These are phyloP conservation scores for Sturnus vulgaris DNA, from an alignment of 2,113 vertebrate genomes.

Conservation along the genomic window DNA sequence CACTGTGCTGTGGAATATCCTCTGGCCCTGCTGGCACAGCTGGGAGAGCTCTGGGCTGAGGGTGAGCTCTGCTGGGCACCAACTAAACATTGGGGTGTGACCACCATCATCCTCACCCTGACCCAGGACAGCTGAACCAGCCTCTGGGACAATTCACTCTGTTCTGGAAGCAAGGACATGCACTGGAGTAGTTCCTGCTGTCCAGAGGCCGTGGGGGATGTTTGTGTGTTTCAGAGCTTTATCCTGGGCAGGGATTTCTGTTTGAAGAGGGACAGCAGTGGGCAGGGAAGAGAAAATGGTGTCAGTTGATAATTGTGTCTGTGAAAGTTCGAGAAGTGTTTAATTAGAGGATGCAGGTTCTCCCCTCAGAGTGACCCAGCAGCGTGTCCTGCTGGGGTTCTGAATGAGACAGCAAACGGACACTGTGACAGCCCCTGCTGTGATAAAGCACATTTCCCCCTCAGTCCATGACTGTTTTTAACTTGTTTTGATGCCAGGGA, in stretches of 20 bases:
- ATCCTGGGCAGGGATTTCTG: neutral
- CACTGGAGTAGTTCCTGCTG: neutral
- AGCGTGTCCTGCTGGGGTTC: fast-evolving
- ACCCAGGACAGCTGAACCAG: neutral
- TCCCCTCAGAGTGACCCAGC: neutral
- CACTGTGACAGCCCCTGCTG: neutral
- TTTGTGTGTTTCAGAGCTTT: neutral
- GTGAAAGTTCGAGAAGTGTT: neutral
- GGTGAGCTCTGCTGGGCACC: neutral
- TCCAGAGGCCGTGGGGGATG: fast-evolving
- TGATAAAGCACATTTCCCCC: neutral
- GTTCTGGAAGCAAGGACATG: neutral
- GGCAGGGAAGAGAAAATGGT: neutral
- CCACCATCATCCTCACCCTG: neutral
- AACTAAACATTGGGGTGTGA: neutral
- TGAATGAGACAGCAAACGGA: neutral
- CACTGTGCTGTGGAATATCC: neutral
- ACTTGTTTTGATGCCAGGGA: slow-evolving; percentile 71
- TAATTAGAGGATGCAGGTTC: neutral
- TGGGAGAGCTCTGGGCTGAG: neutral
- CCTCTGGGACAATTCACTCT: neutral
- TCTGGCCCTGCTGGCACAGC: neutral
- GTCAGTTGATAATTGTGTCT: neutral
- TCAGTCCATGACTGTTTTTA: neutral
- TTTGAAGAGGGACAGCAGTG: neutral